These are phyloP conservation scores for Sialia sialis DNA, from an alignment of 2,113 vertebrate genomes.

Conservation along the genomic window DNA sequence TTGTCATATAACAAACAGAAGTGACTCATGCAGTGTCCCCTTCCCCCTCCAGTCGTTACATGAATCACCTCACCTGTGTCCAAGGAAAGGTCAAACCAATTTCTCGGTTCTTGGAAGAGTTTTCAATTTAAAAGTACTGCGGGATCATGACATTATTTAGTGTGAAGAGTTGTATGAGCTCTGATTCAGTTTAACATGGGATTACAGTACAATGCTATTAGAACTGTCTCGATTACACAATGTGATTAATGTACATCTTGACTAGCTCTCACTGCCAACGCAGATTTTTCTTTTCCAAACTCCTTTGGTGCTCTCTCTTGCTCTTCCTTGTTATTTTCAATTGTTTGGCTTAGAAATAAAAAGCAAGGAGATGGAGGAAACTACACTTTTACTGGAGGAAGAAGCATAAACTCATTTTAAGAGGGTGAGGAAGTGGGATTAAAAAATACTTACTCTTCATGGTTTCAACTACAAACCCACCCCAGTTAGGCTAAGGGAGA, in stretches of 20 bases:
- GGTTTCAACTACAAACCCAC: not conserved
- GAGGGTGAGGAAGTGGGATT: not conserved
- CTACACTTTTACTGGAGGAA: not conserved
- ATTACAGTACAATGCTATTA: not conserved
- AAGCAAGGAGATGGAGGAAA: not conserved
- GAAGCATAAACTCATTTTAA: not conserved
- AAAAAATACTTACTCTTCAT: not conserved
- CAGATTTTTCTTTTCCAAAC: not conserved
- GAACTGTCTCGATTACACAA: not conserved
- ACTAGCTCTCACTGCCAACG: not conserved
- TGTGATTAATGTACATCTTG: not conserved
- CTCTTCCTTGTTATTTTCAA: not conserved
- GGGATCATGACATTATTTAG: not conserved
- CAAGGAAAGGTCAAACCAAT: not conserved
- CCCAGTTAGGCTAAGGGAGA: not conserved
- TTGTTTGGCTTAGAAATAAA: not conserved
- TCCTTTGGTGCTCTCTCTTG: not conserved
- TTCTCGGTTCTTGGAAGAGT: not conserved
- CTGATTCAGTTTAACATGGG: not conserved
- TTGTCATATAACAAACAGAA: not conserved
- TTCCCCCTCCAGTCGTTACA: not conserved
- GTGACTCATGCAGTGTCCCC: not conserved
- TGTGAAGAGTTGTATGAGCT: not conserved
- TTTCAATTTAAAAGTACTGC: not conserved
- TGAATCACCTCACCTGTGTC: slow-evolving; percentile 9